These are phyloP conservation scores for Poeciliopsis presidionis DNA, from an alignment of 2,797 vertebrate species.

Conservation along the genomic window DNA sequence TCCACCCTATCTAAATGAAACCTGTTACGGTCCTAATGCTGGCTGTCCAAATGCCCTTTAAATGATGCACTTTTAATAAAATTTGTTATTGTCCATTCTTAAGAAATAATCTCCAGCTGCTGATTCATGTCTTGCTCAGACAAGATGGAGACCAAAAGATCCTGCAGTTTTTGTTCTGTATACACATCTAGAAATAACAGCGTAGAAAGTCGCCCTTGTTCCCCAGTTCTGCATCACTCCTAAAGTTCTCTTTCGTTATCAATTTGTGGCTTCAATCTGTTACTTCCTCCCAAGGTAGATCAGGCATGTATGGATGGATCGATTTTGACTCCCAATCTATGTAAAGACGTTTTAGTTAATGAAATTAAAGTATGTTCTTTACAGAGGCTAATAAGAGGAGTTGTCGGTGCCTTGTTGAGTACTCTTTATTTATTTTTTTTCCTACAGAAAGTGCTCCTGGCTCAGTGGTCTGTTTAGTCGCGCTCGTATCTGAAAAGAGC, in stretches of 20 bases:
- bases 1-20: background rate
- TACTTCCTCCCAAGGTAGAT: background rate
- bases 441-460: background rate
- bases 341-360: background rate
- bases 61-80: background rate
- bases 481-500: background rate
- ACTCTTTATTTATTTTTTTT: no score
- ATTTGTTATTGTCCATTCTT: background rate
- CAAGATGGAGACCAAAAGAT: background rate
- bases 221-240: no score
- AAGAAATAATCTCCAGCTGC: background rate
- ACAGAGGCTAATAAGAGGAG: background rate
- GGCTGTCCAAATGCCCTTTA: background rate
- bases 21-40: background rate
- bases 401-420: no score
- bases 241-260: background rate
- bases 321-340: background rate
- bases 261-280: background rate
- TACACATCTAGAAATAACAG: background rate
- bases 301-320: background rate
- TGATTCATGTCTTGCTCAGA: background rate
- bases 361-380: background rate
- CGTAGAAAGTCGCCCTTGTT: no score
- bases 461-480: background rate
- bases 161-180: background rate